Percentiles rank a stretch among this genome's conserved stretches.
Conservation (phyloP, 2,113 vertebrate species). For the Sylvietta virens region DNA sequence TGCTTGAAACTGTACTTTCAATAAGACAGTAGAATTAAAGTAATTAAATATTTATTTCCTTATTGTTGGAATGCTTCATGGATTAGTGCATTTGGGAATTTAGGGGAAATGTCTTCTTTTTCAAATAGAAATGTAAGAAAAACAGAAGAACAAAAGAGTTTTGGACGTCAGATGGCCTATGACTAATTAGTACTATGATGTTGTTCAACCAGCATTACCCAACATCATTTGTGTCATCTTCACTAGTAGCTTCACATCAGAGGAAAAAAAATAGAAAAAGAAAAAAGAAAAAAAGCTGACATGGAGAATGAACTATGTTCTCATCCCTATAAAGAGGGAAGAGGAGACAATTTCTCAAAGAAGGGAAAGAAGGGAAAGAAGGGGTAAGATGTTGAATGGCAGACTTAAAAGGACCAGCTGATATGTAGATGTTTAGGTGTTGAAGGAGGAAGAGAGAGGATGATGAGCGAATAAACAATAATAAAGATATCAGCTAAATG, state of each 20-base stretch:
- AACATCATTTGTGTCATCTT: neutral
- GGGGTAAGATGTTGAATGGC: neutral
- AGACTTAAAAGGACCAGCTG: neutral
- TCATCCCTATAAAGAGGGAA: neutral
- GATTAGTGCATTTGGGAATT: neutral
- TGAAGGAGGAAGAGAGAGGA: neutral
- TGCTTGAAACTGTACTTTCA: neutral
- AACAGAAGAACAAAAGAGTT: neutral
- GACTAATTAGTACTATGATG: neutral
- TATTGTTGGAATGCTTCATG: neutral
- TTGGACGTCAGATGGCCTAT: neutral
- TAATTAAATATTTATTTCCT: slow-evolving; percentile 28
- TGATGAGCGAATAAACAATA: neutral
- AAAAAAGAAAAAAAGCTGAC: neutral
- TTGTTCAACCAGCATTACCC: neutral
- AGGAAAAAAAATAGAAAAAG: neutral
- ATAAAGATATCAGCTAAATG: neutral
- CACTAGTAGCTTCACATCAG: neutral
- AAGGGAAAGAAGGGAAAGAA: neutral
- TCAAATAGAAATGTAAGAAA: neutral
- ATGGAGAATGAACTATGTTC: neutral
- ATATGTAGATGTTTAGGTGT: neutral
- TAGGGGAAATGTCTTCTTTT: neutral
- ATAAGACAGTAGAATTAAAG: neutral
- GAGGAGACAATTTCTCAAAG: neutral